Conservation (phyloP, 2,113 vertebrate species). For the Chamaea fasciata region DNA sequence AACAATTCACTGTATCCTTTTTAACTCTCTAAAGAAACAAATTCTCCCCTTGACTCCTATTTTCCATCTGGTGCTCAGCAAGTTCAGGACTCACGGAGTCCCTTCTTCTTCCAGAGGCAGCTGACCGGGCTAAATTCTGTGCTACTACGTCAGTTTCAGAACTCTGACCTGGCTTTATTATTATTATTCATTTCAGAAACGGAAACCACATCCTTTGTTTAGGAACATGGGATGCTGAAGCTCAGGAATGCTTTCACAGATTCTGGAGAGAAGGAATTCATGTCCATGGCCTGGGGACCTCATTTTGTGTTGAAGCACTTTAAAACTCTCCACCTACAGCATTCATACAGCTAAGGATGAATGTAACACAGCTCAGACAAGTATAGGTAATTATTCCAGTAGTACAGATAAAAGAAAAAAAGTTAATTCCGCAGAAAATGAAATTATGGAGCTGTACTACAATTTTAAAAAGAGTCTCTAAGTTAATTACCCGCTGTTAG, state of each 20-base stretch:
- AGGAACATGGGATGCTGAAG: neutral
- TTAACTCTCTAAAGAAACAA: neutral
- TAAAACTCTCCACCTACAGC: neutral
- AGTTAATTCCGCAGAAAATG: neutral
- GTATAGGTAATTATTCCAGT: neutral
- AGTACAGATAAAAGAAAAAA: neutral
- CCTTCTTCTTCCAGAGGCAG: neutral
- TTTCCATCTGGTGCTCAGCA: neutral
- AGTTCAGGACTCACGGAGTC: accelerated
- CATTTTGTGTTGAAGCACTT: neutral
- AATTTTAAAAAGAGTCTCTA: neutral
- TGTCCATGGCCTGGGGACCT: neutral
- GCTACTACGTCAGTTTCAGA: neutral
- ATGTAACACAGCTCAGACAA: neutral
- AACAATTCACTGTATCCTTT: neutral
- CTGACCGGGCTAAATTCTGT: neutral
- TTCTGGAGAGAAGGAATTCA: neutral
- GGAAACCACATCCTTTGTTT: neutral
- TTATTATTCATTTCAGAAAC: neutral
- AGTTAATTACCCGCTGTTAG: neutral
- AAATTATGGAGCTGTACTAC: neutral
- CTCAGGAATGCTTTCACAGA: neutral
- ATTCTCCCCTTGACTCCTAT: neutral
- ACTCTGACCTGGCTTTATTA: neutral
- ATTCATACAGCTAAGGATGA: neutral